Percentiles rank a stretch among this genome's conserved stretches.
Conservation (phyloP, 2,797 vertebrate species). For the Cossypha caffra region DNA sequence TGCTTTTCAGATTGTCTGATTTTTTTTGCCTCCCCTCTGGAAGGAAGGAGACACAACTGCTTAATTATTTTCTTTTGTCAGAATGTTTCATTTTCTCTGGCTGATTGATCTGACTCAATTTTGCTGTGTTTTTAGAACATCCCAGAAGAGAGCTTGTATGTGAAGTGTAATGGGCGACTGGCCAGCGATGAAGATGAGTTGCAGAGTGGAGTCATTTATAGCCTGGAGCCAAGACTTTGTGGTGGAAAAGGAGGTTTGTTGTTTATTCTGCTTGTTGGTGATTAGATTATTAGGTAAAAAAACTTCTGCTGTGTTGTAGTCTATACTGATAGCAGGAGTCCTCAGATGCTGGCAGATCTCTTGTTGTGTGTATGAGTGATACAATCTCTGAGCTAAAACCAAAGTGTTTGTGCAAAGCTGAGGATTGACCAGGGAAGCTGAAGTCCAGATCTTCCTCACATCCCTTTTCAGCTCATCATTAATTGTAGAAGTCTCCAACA, state of each 20-base stretch:
- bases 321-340: not conserved
- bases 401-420: accelerated
- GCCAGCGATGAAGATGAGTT: slow-evolving; percentile 61
- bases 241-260: slow-evolving; percentile 94
- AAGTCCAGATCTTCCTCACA: not conserved
- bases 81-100: not conserved
- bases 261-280: not conserved
- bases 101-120: not conserved
- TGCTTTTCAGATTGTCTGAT: not conserved
- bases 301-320: accelerated
- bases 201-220: slow-evolving; percentile 83
- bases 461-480: not conserved
- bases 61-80: not conserved
- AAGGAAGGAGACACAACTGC: not conserved
- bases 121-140: slow-evolving; percentile 68
- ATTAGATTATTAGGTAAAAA: not conserved
- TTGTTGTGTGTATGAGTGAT: not conserved
- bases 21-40: not conserved
- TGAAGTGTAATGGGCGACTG: slow-evolving; percentile 80
- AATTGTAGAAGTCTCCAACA: accelerated
- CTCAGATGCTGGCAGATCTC: not conserved
- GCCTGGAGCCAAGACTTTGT: slow-evolving; percentile 85
- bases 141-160: slow-evolving; percentile 79
- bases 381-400: not conserved
- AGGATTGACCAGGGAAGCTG: not conserved